Conservation (phyloP, 2,888 invertebrate species). For the Drosophila glabriapex region DNA sequence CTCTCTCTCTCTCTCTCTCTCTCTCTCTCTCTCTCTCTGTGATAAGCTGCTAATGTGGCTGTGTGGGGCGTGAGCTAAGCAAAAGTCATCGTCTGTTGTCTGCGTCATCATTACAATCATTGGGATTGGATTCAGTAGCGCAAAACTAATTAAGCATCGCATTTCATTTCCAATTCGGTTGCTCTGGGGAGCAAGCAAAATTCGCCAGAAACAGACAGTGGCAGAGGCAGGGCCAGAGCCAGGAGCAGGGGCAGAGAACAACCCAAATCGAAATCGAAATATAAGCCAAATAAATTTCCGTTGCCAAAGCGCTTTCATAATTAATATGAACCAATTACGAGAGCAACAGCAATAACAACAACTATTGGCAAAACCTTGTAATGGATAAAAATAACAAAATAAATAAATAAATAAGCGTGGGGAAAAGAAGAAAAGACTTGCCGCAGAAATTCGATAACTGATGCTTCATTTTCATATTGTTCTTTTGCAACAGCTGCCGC, state of each 20-base stretch:
- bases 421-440: constrained; percentile 26
- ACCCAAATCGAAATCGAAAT: constrained; percentile 66
- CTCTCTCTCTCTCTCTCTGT: background rate
- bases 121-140: constrained; percentile 42
- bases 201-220: background rate
- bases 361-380: constrained; percentile 26
- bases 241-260: constrained; percentile 18
- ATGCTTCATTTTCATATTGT: background rate
- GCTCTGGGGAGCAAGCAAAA: constrained; percentile 47
- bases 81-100: constrained; percentile 44
- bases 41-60: constrained; percentile 25
- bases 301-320: constrained; percentile 79
- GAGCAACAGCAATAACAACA: constrained; percentile 26
- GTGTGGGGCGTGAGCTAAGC: constrained; percentile 22
- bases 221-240: background rate
- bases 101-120: constrained; percentile 59
- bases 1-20: background rate
- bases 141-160: constrained; percentile 80
- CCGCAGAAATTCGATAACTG: constrained; percentile 32
- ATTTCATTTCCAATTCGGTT: constrained; percentile 70
- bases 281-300: constrained; percentile 78
- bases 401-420: background rate
- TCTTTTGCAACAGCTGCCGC: constrained; percentile 13
- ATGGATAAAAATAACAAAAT: constrained; percentile 39
- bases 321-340: constrained; percentile 74